Evolutionary conservation across 2,888 invertebrate genomes (phyloP).

Genomic region (Pyrrhosoma nymphula): DNA sequence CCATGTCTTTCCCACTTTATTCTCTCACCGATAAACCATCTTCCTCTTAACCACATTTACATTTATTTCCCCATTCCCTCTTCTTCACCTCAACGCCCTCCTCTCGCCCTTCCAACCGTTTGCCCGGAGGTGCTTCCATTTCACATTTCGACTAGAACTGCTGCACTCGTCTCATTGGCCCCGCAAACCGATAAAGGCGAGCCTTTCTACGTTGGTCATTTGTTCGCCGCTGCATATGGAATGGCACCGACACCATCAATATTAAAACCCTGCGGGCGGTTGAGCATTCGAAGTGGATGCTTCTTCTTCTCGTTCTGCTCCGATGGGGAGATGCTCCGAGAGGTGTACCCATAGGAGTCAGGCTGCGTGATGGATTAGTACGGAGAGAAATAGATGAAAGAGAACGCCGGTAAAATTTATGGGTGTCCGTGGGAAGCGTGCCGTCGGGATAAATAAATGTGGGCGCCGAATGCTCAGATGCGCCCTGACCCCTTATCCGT

Average conservation of each 20-base stretch:
- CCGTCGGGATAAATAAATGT: not conserved
- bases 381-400: not conserved
- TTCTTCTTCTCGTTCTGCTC: not conserved
- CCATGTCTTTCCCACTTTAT: not conserved
- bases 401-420: not conserved
- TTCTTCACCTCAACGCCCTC: not conserved
- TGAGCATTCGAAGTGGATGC: not conserved
- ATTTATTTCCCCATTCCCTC: not conserved
- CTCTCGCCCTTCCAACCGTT: not conserved
- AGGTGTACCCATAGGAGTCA: not conserved
- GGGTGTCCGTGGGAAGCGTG: not conserved
- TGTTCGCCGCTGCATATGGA: not conserved
- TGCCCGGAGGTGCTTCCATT: not conserved
- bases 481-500: not conserved
- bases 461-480: not conserved
- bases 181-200: not conserved
- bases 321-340: not conserved
- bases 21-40: not conserved
- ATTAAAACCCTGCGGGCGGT: conserved; percentile 4
- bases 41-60: not conserved
- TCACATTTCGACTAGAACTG: not conserved
- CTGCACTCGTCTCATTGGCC: not conserved
- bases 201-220: not conserved
- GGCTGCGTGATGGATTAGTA: not conserved
- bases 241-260: conserved; percentile 1